Percentiles rank a stretch among this genome's conserved stretches.
phyloP scores from a whole-genome alignment of 2,888 invertebrate species.

The Rhodophaea formosa region DNA sequence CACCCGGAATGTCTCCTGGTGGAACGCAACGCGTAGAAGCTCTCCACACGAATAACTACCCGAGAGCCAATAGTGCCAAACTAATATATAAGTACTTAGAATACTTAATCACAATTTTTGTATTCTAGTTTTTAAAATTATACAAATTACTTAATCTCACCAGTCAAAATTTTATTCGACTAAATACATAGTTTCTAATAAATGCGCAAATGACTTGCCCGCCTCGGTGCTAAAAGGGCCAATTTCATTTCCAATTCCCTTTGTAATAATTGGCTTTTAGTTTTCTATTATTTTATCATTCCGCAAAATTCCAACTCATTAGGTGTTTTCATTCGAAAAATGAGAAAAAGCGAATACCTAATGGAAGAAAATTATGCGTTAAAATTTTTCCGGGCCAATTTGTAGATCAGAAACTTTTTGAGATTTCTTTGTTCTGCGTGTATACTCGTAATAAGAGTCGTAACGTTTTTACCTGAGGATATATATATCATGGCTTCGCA shows the following conservation, averaged over 20 bases:
- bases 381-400: conserved; percentile 13
- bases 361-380: conserved; percentile 17
- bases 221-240: conserved; percentile 2
- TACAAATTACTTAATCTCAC: no score
- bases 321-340: conserved; percentile 20
- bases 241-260: conserved; percentile 16
- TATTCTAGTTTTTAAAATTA: no score
- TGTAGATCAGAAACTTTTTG: conserved; percentile 10
- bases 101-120: no score
- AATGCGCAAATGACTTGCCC: conserved; percentile 8
- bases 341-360: conserved; percentile 18
- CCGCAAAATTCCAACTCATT: conserved; percentile 17
- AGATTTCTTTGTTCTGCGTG: conserved; percentile 2
- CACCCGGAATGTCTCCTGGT: no score
- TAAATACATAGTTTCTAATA: not conserved
- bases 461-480: no score
- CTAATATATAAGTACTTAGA: no score
- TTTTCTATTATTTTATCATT: conserved; percentile 21
- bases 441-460: no score
- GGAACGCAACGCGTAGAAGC: no score
- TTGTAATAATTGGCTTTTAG: conserved; percentile 15
- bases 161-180: not conserved
- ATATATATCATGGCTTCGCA: no score
- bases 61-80: no score
- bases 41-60: no score